Percentiles rank a stretch among this genome's conserved stretches.
phyloP scores from a whole-genome alignment of 2,113 vertebrate species.

The Gavialis gangeticus region DNA sequence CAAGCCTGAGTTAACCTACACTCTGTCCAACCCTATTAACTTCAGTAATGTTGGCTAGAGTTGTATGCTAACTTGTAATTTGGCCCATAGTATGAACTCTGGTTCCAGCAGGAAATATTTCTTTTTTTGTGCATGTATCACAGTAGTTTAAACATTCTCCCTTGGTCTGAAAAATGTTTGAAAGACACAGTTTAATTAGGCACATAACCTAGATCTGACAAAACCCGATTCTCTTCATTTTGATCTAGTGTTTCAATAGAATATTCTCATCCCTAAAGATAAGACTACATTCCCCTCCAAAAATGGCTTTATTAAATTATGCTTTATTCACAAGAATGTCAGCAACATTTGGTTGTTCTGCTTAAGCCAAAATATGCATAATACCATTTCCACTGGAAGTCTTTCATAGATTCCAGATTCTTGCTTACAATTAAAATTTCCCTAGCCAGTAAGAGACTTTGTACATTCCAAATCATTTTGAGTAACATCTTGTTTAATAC shows the following conservation, averaged over 20 bases:
- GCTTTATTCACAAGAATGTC: not conserved
- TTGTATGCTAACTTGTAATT: slow-evolving; percentile 16
- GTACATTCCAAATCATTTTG: not conserved
- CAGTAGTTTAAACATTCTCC: not conserved
- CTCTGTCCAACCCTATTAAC: slow-evolving; percentile 38
- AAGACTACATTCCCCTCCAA: not conserved
- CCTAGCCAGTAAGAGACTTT: not conserved
- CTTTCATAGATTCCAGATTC: not conserved
- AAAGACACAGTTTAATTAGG: not conserved
- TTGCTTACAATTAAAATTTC: not conserved
- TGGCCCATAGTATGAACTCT: not conserved
- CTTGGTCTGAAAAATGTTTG: slow-evolving; percentile 1
- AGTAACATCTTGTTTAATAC: not conserved
- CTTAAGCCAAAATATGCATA: not conserved
- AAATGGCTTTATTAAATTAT: slow-evolving; percentile 7
- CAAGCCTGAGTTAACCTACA: slow-evolving; percentile 34
- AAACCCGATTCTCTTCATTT: slow-evolving; percentile 3
- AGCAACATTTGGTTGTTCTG: not conserved
- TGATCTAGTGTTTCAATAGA: slow-evolving; percentile 22
- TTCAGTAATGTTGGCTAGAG: not conserved
- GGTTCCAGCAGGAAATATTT: not conserved
- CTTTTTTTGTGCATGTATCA: not conserved
- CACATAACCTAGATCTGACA: not conserved
- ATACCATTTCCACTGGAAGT: not conserved
- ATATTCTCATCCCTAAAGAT: not conserved